Base-by-base conservation (phyloP, 2,797 vertebrate species). In the Bradypodion pumilum region DNA sequence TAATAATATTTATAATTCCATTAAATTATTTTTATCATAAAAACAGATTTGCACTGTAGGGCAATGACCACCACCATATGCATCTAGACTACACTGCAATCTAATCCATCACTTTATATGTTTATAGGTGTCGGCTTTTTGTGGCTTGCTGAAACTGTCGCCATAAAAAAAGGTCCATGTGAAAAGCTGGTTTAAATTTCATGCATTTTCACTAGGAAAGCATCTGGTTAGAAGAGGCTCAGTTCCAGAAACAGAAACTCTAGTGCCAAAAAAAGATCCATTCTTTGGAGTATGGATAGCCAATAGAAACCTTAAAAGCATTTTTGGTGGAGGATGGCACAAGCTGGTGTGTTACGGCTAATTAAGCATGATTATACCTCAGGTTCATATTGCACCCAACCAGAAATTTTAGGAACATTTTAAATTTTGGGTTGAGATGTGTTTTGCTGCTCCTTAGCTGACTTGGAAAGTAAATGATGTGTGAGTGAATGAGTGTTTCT, bases 31-130 rank as follows among this genome's bases (percentile, higher is more conserved):
- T 94, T 91, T 94, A 92, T 92, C 91, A 91, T 93, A 93, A 95
- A 94, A 95, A 95, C 88, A 87, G 88, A 94, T 95, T 94, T 95
- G 81, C 89, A 94, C 90, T 94, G 93, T 95, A 94, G 93, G 92
- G 91, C 91, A 94, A 95, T 92, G 89, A 93, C 68, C 89, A 91
- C 87, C 88, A 94, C 89, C 90, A 85, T 91, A 94, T 88, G 92
- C 89, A 94, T 95, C 93, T 89, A 93, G 92, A 79, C 88, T 92
- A 86, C 88, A 94, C 93, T 93, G 91, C 92, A 92, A 90, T 93
- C 85, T 92, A 94, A 95, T 94, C 87, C 94, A 92, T 94, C 92
- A 91, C 91, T 93, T 94, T 94, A 93, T 89, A 91, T 94, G 87
- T 95, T 95, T 95, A 94, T 92, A 94, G 89, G 89, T 93, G 93